Percentiles rank a stretch among this genome's conserved stretches.
phyloP scores from a whole-genome alignment of 2,797 vertebrate species.

The Hybognathus amarus region DNA sequence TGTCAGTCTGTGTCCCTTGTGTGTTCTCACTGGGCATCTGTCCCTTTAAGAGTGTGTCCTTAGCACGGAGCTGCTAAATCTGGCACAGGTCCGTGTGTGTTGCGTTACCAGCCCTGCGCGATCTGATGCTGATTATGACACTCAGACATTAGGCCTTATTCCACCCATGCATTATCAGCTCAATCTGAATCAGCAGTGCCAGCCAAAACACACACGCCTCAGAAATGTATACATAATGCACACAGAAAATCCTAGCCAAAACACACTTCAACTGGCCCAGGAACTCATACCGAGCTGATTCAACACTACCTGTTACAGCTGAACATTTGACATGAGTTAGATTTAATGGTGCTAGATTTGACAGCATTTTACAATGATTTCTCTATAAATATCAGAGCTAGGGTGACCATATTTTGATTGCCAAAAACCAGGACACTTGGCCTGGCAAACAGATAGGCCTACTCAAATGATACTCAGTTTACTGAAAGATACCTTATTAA shows the following conservation, averaged over 20 bases:
- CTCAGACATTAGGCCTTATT: slow-evolving; percentile 64
- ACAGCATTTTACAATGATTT: background rate
- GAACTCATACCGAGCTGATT: background rate
- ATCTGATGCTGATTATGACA: slow-evolving; percentile 66
- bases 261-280: background rate
- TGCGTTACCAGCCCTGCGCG: slow-evolving; percentile 64
- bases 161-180: slow-evolving; percentile 40
- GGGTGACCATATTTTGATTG: too few relatives aligned
- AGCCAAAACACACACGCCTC: slow-evolving; percentile 31
- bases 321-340: background rate
- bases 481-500: too few relatives aligned
- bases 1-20: slow-evolving; percentile 16
- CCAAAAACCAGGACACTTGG: too few relatives aligned
- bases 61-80: slow-evolving; percentile 54
- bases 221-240: slow-evolving; percentile 26
- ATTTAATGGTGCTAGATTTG: slow-evolving; percentile 1
- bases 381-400: background rate
- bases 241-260: slow-evolving; percentile 19
- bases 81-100: slow-evolving; percentile 68
- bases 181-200: slow-evolving; percentile 25
- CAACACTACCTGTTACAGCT: background rate
- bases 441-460: too few relatives aligned
- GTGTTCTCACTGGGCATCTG: slow-evolving; percentile 5
- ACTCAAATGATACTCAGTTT: too few relatives aligned
- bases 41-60: slow-evolving; percentile 51